Percentiles rank a stretch among this genome's conserved stretches.
These are phyloP conservation scores for Riparia riparia DNA, from an alignment of 2,113 vertebrate species.

Conservation along the genomic window DNA sequence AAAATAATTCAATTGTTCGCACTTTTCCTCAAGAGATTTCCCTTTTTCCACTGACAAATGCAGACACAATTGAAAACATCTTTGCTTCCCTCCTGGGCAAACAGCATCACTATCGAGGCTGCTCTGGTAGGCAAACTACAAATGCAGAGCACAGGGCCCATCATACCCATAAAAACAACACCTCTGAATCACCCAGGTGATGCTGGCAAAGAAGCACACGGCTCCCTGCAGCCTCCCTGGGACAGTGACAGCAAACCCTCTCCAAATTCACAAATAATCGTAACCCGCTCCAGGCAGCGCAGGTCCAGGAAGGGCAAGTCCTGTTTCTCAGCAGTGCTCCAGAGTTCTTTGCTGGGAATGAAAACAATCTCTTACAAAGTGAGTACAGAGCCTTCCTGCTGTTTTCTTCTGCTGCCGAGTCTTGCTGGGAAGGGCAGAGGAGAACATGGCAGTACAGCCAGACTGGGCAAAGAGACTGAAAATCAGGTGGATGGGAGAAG, in stretches of 20 bases:
- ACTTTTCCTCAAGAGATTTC: neutral
- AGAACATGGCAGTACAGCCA: neutral
- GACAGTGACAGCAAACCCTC: neutral
- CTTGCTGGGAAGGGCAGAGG: neutral
- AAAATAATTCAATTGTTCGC: constrained; percentile 34
- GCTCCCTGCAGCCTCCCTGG: neutral
- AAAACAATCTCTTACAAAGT: neutral
- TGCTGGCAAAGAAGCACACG: fast-evolving
- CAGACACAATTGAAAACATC: neutral
- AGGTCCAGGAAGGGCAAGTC: neutral
- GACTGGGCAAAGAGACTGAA: constrained; percentile 10
- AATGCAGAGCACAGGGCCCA: neutral
- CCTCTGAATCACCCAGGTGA: neutral
- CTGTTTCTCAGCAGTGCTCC: neutral
- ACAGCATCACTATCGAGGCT: neutral
- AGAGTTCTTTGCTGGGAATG: neutral
- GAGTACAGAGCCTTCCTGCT: neutral
- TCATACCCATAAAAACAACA: neutral
- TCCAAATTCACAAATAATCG: neutral
- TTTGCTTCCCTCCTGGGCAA: neutral
- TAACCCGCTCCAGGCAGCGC: neutral
- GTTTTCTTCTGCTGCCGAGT: neutral
- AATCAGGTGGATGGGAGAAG: neutral
- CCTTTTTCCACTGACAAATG: neutral
- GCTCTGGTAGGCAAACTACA: neutral